phyloP scores from a whole-genome alignment of 2,113 vertebrate genomes.

The Leptobrachium ailaonicum region DNA sequence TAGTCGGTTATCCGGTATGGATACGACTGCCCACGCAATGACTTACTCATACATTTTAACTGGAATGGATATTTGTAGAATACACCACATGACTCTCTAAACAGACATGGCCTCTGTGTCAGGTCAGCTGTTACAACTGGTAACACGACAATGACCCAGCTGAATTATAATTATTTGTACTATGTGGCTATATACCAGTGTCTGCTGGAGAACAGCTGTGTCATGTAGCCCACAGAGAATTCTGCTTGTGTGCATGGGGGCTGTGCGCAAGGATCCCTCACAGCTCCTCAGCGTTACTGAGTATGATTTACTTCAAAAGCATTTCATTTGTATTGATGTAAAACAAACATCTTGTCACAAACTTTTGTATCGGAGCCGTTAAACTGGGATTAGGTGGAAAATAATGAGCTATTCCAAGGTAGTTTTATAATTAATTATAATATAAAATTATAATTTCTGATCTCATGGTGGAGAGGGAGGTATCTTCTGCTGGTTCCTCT shows the following conservation, averaged over 20 bases:
- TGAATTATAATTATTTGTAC: slow-evolving; percentile 64
- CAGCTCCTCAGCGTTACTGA: slow-evolving; percentile 27
- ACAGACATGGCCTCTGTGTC: slow-evolving; percentile 22
- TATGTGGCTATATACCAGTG: slow-evolving; percentile 51
- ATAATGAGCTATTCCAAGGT: too few species aligned
- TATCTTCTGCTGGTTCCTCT: too few species aligned
- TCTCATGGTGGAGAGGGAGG: too few species aligned
- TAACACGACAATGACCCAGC: slow-evolving; percentile 52
- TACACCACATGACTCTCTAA: slow-evolving; percentile 2
- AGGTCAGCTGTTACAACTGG: slow-evolving; percentile 58
- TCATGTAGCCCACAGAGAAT: slow-evolving; percentile 55
- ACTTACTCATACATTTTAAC: slow-evolving; percentile 2
- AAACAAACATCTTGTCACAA: too few species aligned
- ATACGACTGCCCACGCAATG: not conserved
- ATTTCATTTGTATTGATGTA: too few species aligned
- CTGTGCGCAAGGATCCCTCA: slow-evolving; percentile 51
- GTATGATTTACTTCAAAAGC: not conserved
- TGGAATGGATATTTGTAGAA: not conserved
- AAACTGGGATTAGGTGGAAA: too few species aligned
- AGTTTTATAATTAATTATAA: too few species aligned
- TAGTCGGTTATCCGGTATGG: too few species aligned
- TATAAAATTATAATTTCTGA: too few species aligned
- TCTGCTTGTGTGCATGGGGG: slow-evolving; percentile 50
- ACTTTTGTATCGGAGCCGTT: too few species aligned
- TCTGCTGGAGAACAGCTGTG: slow-evolving; percentile 63